Base-by-base conservation (phyloP, 2,888 invertebrate species). In the Hofmannophila pseudospretella region DNA sequence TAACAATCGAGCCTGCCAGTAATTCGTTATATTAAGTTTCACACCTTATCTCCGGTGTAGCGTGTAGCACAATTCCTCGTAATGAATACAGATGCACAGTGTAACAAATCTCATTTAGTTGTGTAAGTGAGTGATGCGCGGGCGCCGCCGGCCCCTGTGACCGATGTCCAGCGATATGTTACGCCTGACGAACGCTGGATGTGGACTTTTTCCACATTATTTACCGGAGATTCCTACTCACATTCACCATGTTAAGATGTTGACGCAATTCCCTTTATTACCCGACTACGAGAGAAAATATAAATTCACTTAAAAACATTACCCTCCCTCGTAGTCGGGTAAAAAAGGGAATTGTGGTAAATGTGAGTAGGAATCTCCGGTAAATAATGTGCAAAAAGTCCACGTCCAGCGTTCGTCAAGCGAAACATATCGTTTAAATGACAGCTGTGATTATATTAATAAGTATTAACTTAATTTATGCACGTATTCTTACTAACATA, bases 31-130 rank as follows among this genome's bases (percentile, higher is more conserved):
- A n/a, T n/a, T n/a, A n/a, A n/a, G 7, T n/a, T 59, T 59, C 51
- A 55, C 57, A 50, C 46, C 44, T 53, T 34, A 33, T 38, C 38
- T 30, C 13, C 33, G 4, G 7, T 27, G 27, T 10, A 27, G 23
- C 7, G 2, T 27, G 27, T 11, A 27, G 19, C 23, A 59, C 62
- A 65, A 69, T 65, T 52, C 54, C 31, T 38, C 35, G 27, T 27
- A 65, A 67, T 58, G 65, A 65, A 63, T 56, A 51, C 54, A 43
- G 46, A 59, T 54, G 57, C 54, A 41, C 41, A 43, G 45, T 47
- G 49, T 58, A 48, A 49, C 50, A 51, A 58, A 55, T 51, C 61
- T 66, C 66, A 67, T 74, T n/a, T 72, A 69, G 58, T 47, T 41
- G 50, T 38, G 41, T 32, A 41, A 52, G 60, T 67, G 64, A 63